Percentiles rank a stretch among this genome's conserved stretches.
Evolutionary conservation across 2,113 vertebrate species (phyloP).

Genomic region (Catharus bicknelli): DNA sequence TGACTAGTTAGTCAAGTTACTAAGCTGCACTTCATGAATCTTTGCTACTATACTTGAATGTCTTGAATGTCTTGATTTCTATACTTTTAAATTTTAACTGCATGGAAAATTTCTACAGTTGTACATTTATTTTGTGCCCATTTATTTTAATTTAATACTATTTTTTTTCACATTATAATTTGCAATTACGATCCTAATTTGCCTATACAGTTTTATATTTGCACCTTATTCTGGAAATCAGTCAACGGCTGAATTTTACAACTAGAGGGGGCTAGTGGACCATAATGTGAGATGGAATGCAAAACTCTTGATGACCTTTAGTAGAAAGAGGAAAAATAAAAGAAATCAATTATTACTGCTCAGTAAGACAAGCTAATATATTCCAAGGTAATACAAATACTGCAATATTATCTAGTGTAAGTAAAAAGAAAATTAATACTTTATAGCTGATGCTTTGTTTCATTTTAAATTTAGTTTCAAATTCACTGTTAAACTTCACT

Average conservation of each 20-base stretch:
- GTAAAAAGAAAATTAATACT: conserved; percentile 24
- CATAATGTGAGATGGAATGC: neutral
- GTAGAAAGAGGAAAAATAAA: conserved; percentile 23
- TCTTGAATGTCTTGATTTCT: neutral
- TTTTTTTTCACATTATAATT: neutral
- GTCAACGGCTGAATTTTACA: conserved; percentile 25
- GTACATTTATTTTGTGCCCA: neutral
- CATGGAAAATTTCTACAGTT: neutral
- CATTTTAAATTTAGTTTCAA: neutral
- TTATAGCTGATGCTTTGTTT: neutral
- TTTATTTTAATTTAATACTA: neutral
- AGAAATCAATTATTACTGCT: conserved; percentile 32
- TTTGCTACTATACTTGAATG: neutral
- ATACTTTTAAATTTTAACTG: neutral
- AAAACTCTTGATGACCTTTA: conserved; percentile 14
- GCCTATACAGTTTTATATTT: neutral
- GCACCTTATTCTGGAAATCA: neutral
- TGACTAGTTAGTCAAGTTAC: neutral
- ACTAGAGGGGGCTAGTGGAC: conserved; percentile 65
- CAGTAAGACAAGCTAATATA: neutral
- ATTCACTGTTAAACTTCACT: conserved; percentile 4
- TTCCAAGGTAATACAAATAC: neutral
- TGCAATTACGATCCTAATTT: neutral
- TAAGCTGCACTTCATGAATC: neutral
- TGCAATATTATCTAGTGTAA: conserved; percentile 1